Base-by-base conservation (phyloP, 2,113 vertebrate genomes). In the Hoplias malabaricus region DNA sequence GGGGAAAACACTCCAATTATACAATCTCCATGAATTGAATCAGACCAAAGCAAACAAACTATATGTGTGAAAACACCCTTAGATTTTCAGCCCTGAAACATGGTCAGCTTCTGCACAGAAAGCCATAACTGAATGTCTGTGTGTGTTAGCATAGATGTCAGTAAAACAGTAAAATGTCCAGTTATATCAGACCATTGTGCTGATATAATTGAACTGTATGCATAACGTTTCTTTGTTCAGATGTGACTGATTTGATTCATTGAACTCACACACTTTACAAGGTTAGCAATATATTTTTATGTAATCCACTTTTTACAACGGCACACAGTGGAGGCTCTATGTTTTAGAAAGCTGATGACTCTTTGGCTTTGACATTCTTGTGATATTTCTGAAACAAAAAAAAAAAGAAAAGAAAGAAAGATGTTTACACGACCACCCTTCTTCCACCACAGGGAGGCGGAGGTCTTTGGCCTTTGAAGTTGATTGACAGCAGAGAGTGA, bases 381-480 rank as follows among this genome's bases (percentile, higher is more conserved):
- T 48, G 46, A 48, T 48, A 48, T 48, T 21, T 33, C n/a, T n/a
- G n/a, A n/a, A n/a, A n/a, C n/a, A n/a, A n/a, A n/a, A n/a, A n/a
- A n/a, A n/a, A n/a, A n/a, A n/a, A n/a, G n/a, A n/a, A n/a, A n/a
- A n/a, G n/a, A n/a, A n/a, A n/a, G 65, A 76, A 68, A 67, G 48
- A 56, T 6, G 50, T 53, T 77, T 77, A 46, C 50, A 57, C 42
- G 68, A 76, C 48, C 53, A 65, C 56, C 25, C 40, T 14, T 31
- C 36, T 68, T 33, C 66, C 36, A 13, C 69, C 31, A 54, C 38
- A 61, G 50, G 42, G 54, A 61, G 66, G 33, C 27, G 14, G 66
- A 59, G 3, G 54, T 42, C 74, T 40, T 67, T 76, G 56, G 66
- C 57, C 50, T 77, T 68, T 67, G 62, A 56, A 34, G 66, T 77